Evolutionary conservation across 2,113 vertebrate genomes (phyloP).

Genomic region (Hydrolagus affinis): DNA sequence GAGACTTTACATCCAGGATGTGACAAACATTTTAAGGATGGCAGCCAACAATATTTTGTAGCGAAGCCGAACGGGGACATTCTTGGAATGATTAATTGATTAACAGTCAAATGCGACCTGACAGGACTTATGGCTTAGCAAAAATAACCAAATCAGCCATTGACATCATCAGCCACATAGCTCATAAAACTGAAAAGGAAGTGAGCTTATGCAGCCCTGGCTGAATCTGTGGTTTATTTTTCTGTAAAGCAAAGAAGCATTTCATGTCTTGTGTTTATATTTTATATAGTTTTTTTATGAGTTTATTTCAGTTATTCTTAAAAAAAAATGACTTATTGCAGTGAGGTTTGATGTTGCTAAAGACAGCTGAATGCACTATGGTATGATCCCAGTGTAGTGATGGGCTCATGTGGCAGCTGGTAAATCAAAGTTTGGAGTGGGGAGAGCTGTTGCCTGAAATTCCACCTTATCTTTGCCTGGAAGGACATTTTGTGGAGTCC

Average conservation of each 20-base stretch:
- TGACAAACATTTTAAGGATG: neutral
- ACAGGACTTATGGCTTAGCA: neutral
- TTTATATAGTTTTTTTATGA: slow-evolving; percentile 1
- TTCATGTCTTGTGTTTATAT: slow-evolving; percentile 23
- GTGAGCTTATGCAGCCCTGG: neutral
- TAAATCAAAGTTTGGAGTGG: neutral
- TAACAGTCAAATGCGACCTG: neutral
- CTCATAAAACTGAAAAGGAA: slow-evolving; percentile 3
- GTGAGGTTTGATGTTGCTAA: neutral
- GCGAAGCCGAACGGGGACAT: neutral
- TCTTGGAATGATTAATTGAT: neutral
- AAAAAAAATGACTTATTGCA: neutral
- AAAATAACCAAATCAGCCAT: neutral
- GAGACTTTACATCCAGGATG: neutral
- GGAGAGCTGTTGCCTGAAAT: neutral
- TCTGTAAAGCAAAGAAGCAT: neutral
- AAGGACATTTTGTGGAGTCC: no score
- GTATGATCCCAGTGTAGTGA: neutral
- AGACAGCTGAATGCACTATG: neutral
- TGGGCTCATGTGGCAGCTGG: neutral
- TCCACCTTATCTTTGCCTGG: no score
- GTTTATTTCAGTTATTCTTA: slow-evolving; percentile 21
- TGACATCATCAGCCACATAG: neutral
- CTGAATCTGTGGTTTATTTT: slow-evolving; percentile 7
- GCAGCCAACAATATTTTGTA: slow-evolving; percentile 1